Evolutionary conservation across 2,113 vertebrate genomes (phyloP).

Genomic region (Panurus biarmicus): DNA sequence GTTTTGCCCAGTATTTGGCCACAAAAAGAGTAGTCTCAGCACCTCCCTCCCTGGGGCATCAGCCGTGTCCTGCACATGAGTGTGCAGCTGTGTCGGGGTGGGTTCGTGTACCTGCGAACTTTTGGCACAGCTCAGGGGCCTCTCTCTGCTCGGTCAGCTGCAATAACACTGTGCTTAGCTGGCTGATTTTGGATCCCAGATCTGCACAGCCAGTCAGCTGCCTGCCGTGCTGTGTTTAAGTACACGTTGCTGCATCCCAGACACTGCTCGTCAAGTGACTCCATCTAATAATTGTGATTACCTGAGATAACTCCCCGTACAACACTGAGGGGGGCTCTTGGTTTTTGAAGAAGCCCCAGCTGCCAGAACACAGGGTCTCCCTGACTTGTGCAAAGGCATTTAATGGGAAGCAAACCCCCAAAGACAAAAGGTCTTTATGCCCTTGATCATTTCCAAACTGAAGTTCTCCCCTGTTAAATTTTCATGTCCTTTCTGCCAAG

Average conservation of each 20-base stretch:
- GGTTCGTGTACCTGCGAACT: neutral
- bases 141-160: neutral
- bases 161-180: neutral
- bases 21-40: neutral
- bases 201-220: neutral
- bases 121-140: neutral
- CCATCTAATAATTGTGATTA: neutral
- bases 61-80: accelerated
- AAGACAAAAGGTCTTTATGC: neutral
- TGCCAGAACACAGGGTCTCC: neutral
- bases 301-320: neutral
- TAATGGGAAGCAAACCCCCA: neutral
- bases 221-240: neutral
- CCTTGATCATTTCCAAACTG: neutral
- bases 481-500: neutral
- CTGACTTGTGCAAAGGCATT: neutral
- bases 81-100: neutral
- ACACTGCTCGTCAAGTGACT: neutral
- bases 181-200: neutral
- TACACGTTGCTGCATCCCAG: neutral
- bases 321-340: accelerated
- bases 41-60: neutral
- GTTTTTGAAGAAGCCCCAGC: neutral
- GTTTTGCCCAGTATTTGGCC: neutral
- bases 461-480: neutral